These are phyloP conservation scores for Morpho helenor DNA, from an alignment of 2,888 invertebrate genomes.

Conservation along the genomic window DNA sequence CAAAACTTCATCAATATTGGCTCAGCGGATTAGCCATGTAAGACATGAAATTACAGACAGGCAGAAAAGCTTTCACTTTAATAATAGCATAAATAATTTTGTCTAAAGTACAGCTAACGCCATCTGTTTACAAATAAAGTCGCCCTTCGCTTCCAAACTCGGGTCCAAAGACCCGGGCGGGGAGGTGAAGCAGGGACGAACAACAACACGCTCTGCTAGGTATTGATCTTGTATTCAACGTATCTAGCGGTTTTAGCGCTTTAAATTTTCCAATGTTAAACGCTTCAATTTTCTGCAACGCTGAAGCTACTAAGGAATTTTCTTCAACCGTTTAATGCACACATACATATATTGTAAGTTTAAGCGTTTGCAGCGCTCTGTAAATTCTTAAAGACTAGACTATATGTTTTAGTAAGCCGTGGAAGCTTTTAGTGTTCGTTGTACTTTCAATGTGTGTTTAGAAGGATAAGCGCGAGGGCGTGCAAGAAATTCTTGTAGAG, in stretches of 20 bases:
- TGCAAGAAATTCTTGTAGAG: constrained; percentile 30
- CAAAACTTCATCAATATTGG: too few species aligned
- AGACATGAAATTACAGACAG: too few species aligned
- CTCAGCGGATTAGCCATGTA: too few species aligned
- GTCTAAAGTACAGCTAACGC: constrained; percentile 5
- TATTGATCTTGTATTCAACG: constrained; percentile 50
- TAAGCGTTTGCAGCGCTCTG: constrained; percentile 28
- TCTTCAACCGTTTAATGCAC: not conserved
- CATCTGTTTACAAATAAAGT: constrained; percentile 38
- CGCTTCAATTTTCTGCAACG: constrained; percentile 7
- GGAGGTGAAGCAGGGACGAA: constrained; percentile 40
- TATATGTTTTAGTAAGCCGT: constrained; percentile 13
- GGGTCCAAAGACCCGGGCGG: constrained; percentile 57
- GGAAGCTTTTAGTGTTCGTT: not conserved
- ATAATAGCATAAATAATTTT: too few species aligned
- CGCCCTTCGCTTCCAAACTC: constrained; percentile 37
- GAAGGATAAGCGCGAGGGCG: constrained; percentile 39
- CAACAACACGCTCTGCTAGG: constrained; percentile 51
- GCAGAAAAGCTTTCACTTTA: too few species aligned
- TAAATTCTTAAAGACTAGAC: constrained; percentile 13
- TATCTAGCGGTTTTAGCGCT: constrained; percentile 42
- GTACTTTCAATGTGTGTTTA: constrained; percentile 24
- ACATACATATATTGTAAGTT: not conserved
- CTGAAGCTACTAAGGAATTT: constrained; percentile 2
- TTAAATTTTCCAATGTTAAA: not conserved